Percentiles rank a stretch among this genome's conserved stretches.
These are phyloP conservation scores for Epiblema foenella DNA, from an alignment of 2,888 invertebrate species.

Conservation along the genomic window DNA sequence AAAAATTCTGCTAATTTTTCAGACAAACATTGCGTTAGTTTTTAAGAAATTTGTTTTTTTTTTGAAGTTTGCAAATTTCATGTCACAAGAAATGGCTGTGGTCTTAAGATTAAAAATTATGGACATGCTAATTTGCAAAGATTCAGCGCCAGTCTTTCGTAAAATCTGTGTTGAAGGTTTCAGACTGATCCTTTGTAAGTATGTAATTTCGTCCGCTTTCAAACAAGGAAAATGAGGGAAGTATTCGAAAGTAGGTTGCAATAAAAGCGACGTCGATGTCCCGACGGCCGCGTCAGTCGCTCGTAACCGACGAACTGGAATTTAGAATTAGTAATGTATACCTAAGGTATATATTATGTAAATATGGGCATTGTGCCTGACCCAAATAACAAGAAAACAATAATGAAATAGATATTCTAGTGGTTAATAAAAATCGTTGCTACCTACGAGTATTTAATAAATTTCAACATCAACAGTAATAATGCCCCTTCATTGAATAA, in stretches of 20 bases:
- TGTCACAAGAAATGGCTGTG: too few species aligned
- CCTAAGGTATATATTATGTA: too few species aligned
- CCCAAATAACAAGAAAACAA: too few species aligned
- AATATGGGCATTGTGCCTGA: too few species aligned
- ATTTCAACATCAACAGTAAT: not conserved
- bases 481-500: too few species aligned
- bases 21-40: constrained; percentile 14
- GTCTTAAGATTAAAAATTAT: not conserved
- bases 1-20: constrained; percentile 33
- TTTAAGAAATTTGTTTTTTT: constrained; percentile 20
- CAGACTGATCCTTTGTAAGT: constrained; percentile 30
- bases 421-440: not conserved
- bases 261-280: constrained; percentile 30
- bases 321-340: constrained; percentile 26
- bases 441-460: not conserved
- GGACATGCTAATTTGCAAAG: not conserved
- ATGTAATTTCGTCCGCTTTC: constrained; percentile 27
- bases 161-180: constrained; percentile 30
- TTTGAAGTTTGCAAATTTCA: constrained; percentile 21
- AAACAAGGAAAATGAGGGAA: constrained; percentile 25
- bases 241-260: constrained; percentile 34
- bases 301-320: constrained; percentile 16
- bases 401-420: not conserved
- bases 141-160: constrained; percentile 9
- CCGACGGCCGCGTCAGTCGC: constrained; percentile 28